These are phyloP conservation scores for Neolamprologus kungweensis DNA, from an alignment of 2,113 vertebrate genomes.

Conservation along the genomic window DNA sequence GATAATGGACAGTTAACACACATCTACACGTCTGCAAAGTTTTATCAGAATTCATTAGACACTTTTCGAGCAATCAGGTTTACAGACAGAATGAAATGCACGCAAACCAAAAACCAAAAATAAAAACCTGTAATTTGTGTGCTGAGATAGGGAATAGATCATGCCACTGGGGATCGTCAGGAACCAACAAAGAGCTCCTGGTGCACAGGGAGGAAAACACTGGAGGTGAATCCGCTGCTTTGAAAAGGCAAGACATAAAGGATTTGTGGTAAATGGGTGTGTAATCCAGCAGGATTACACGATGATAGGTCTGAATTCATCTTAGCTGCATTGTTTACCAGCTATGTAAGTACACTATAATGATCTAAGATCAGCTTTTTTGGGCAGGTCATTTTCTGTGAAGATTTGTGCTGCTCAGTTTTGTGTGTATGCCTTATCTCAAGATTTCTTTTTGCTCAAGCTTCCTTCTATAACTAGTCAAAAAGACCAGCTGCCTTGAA, in stretches of 20 bases:
- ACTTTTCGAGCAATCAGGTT: neutral
- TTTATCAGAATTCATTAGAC: neutral
- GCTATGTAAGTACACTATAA: neutral
- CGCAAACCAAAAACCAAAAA: neutral
- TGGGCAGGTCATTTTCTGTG: neutral
- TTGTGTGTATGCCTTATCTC: neutral
- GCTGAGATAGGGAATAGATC: neutral
- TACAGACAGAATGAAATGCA: neutral
- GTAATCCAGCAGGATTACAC: neutral
- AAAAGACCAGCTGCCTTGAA: neutral
- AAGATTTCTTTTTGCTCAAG: neutral
- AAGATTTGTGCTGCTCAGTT: neutral
- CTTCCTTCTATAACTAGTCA: neutral
- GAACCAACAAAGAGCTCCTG: neutral
- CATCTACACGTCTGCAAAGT: neutral
- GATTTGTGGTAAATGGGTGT: neutral
- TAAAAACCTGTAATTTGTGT: neutral
- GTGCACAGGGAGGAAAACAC: neutral
- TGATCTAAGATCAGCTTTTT: neutral
- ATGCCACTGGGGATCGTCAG: neutral
- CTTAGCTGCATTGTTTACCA: neutral
- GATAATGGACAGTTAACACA: neutral
- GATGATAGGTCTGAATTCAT: neutral
- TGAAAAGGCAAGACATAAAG: neutral
- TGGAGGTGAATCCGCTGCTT: neutral